phyloP scores from a whole-genome alignment of 2,888 invertebrate species.

The Eristalis arbustorum region DNA sequence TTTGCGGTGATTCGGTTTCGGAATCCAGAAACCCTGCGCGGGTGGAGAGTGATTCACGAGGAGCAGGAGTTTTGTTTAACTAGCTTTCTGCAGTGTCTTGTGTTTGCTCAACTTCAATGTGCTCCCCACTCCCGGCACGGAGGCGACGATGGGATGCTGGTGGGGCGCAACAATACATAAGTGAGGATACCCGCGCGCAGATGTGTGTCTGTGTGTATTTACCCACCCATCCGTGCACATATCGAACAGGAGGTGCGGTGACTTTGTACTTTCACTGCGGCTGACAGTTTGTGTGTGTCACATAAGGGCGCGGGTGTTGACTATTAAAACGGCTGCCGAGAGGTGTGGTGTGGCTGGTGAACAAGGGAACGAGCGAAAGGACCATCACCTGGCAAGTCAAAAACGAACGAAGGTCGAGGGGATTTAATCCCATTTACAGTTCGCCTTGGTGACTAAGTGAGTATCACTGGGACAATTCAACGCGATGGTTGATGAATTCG shows the following conservation, averaged over 20 bases:
- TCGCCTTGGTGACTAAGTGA: background rate
- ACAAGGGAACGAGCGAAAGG: background rate
- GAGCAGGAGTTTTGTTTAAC: constrained; percentile 44
- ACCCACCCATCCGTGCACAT: background rate
- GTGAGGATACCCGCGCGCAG: background rate
- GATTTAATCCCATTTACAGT: background rate
- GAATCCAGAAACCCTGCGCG: background rate
- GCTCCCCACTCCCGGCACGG: background rate
- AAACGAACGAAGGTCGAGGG: background rate
- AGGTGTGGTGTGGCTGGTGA: background rate
- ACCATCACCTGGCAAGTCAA: background rate
- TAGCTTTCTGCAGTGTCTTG: constrained; percentile 38
- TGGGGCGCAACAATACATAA: background rate
- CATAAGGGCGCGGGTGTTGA: background rate
- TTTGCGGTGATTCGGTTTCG: constrained; percentile 49
- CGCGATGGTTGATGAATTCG: no score
- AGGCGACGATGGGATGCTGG: background rate
- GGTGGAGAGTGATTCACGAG: background rate
- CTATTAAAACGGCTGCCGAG: background rate
- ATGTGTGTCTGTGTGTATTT: background rate
- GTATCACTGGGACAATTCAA: no score
- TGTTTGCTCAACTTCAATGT: constrained; percentile 33
- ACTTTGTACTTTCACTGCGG: background rate
- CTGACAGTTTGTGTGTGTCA: background rate
- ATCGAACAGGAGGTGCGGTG: background rate